Base-by-base conservation (phyloP, 2,113 vertebrate genomes). In the Pygoscelis adeliae region DNA sequence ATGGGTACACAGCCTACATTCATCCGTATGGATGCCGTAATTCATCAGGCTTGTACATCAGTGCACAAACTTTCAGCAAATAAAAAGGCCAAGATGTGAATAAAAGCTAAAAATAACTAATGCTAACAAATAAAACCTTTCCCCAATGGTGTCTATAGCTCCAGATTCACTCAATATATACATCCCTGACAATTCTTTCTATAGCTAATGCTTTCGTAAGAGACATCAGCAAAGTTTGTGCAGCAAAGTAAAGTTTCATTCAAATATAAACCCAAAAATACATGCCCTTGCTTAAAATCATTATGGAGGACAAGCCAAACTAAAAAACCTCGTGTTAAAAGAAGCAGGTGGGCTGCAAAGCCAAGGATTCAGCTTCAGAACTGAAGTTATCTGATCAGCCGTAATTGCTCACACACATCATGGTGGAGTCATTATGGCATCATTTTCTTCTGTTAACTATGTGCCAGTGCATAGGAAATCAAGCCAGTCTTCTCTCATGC, bases 21-120 rank as follows among this genome's bases (percentile, higher is more conserved):
- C 34, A 40, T 22, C 53, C 0, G 0, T 58, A 38, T 1, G 1
- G 20, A 46, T 36, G 58, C 18, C 6, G 2, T 52, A 47, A 59
- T 46, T 46, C 36, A 52, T n/a, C 30, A 16, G 66, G 30, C 20
- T 42, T 67, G n/a, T 61, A 59, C 20, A 46, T 6, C n/a, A 67
- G 12, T 1, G 0, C 40, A 36, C 18, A 53, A 79, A 49, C n/a
- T 47, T 89, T 12, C 67, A 66, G 74, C 52, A 73, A n/a, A 67
- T n/a, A 52, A 59, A 67, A 73, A 65, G 59, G 46, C 21, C 10
- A 59, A 36, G 59, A 58, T 46, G 46, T 27, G 14, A 88, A 76
- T 38, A 52, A 88, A 65, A 71, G 50, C 56, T 83, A 40, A 58
- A 69, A 38, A 40, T 52, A 70, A 52, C 22, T 46, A 56, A 58